Evolutionary conservation across 2,113 vertebrate species (phyloP).

Genomic region (Chionodraco myersi): DNA sequence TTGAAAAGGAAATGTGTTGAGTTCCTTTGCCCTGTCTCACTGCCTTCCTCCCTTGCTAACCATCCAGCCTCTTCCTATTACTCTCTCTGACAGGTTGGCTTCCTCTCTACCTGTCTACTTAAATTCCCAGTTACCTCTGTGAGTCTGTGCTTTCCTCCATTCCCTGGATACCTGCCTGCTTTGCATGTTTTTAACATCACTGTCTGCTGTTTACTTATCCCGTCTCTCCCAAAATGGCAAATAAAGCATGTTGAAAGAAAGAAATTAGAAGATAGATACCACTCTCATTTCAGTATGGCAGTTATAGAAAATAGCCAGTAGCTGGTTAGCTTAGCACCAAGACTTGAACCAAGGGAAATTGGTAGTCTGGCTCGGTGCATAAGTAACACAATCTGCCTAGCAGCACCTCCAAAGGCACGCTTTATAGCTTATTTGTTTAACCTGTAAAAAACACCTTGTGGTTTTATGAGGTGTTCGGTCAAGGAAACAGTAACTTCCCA

Average conservation of each 20-base stretch:
- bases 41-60: conserved; percentile 26
- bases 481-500: background rate
- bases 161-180: background rate
- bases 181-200: background rate
- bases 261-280: background rate
- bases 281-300: background rate
- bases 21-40: conserved; percentile 14
- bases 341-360: background rate
- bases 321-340: background rate
- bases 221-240: background rate
- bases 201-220: conserved; percentile 28
- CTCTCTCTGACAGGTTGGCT: conserved; percentile 45
- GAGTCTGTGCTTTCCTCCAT: conserved; percentile 18
- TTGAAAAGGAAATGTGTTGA: conserved; percentile 34
- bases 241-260: no score
- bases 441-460: background rate
- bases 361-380: background rate
- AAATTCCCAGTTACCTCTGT: conserved; percentile 52
- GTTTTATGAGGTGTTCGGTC: conserved; percentile 1
- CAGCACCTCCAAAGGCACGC: background rate
- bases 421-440: conserved; percentile 5
- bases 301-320: background rate
- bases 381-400: background rate
- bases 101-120: conserved; percentile 48
- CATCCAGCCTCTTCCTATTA: conserved; percentile 40